Evolutionary conservation across 1,140 invertebrate genomes (phyloP), one percentile per base, ranked within the genome.

Genomic region (Nasonia longicornis): DNA sequence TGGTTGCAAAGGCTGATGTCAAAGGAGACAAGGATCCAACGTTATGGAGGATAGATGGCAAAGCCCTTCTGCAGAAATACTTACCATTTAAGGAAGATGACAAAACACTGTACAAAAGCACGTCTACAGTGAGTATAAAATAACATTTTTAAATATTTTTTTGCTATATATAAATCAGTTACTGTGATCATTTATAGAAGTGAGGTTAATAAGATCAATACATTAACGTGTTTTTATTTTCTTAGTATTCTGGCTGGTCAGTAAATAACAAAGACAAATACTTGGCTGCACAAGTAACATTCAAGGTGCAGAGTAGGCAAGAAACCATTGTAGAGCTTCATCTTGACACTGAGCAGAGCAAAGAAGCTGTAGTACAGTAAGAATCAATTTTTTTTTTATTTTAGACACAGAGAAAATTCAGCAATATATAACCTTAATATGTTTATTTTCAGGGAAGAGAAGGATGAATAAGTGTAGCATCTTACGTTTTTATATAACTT

Each of bases 31-130:
- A 89, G 75, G 93, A 94, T 87, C 91, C 94, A 77, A 93, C 93
- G 84, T 91, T 95, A 81, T 95, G 95, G 95, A 94, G 94, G 92
- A 95, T 95, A 91, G 94, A 95, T 92, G 95, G 95, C 58, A 95
- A 95, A 91, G 94, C 94, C 31, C 89, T 95, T 78, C 89, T 95
- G 71, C 95, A 95, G 89, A 95, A 95, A 89, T 95, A 94, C 89
- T 92, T 95, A 88, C 94, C 94, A 63, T 94, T 94, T 87, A 92
- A 94, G 87, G 93, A 94, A 84, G 92, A 93, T 88, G 93, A 93
- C 69, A 94, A 94, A 89, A 92, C 93, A 71, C 88, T 94, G 84
- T 95, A 95, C 87, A 95, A 94, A 91, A 95, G 94, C 86, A 95
- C 94, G 85, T 95, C 94, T 86, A 94, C 95, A 86, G 95, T 95